phyloP scores from a whole-genome alignment of 2,888 invertebrate genomes.

The Caenorhabditis zanzibari region DNA sequence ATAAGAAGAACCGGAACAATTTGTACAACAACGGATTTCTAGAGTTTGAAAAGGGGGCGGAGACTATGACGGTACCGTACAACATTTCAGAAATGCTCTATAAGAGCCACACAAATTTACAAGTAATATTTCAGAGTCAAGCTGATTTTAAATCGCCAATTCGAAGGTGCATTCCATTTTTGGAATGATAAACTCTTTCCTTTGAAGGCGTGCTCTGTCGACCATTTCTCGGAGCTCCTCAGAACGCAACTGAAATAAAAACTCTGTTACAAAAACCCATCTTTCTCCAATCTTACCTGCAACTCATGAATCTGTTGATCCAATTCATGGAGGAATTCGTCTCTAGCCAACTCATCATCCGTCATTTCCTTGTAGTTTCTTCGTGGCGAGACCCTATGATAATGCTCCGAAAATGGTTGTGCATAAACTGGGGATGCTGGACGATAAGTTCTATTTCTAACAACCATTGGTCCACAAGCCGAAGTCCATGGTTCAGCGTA shows the following conservation, averaged over 20 bases:
- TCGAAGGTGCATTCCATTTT: constrained; percentile 73
- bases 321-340: constrained; percentile 68
- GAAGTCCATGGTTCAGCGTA: constrained; percentile 73
- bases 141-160: constrained; percentile 61
- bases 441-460: constrained; percentile 58
- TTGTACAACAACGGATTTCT: constrained; percentile 57
- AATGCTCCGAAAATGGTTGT: constrained; percentile 56
- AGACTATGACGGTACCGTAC: constrained; percentile 30
- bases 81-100: constrained; percentile 6
- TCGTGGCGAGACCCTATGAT: constrained; percentile 49
- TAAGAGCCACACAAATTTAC: constrained; percentile 1
- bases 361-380: constrained; percentile 47
- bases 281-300: too few species aligned
- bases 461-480: constrained; percentile 57
- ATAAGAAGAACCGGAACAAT: constrained; percentile 33
- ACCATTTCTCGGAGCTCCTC: constrained; percentile 72
- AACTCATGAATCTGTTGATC: constrained; percentile 73
- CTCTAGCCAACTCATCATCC: constrained; percentile 65
- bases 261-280: too few species aligned
- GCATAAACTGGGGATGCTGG: constrained; percentile 62
- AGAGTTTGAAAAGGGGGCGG: constrained; percentile 4
- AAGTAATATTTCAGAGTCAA: not conserved
- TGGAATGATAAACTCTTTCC: constrained; percentile 65
- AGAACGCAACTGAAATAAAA: constrained; percentile 66
- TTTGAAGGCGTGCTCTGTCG: constrained; percentile 66